Percentiles rank a stretch among this genome's conserved stretches.
phyloP scores from a whole-genome alignment of 2,797 vertebrate species.

The Pangasius krempfi region DNA sequence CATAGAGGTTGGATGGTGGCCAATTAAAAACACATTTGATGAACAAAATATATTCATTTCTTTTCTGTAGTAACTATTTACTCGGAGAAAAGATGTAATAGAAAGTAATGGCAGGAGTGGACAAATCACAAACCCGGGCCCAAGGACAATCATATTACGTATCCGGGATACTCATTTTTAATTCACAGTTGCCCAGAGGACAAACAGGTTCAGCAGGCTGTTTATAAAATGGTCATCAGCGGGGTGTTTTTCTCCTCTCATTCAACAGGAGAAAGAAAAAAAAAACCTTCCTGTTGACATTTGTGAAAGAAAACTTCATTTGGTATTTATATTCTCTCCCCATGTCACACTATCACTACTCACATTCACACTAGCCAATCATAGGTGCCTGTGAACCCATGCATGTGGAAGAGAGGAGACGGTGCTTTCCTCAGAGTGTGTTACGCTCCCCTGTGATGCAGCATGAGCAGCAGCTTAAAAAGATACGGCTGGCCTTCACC shows the following conservation, averaged over 20 bases:
- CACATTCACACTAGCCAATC: slow-evolving; percentile 1
- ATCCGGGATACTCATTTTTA: background rate
- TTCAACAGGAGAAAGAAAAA: background rate
- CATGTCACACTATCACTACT: no score
- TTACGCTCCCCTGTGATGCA: background rate
- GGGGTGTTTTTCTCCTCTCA: background rate
- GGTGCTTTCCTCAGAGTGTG: background rate
- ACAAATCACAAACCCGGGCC: background rate
- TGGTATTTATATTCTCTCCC: background rate
- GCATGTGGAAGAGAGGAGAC: background rate
- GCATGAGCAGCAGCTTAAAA: background rate
- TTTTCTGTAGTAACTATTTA: background rate
- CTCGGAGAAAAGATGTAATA: background rate
- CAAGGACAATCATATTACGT: background rate
- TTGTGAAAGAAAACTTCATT: background rate
- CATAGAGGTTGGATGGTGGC: background rate
- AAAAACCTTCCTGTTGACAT: background rate
- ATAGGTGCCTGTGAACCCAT: background rate
- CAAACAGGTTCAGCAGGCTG: background rate
- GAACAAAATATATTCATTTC: background rate
- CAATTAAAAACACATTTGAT: background rate
- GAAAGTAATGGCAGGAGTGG: slow-evolving; percentile 5
- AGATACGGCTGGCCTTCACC: background rate
- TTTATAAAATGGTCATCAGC: background rate
- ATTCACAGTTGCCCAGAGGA: background rate